Base-by-base conservation (phyloP, 1,140 invertebrate species). In the Carposina sasakii region DNA sequence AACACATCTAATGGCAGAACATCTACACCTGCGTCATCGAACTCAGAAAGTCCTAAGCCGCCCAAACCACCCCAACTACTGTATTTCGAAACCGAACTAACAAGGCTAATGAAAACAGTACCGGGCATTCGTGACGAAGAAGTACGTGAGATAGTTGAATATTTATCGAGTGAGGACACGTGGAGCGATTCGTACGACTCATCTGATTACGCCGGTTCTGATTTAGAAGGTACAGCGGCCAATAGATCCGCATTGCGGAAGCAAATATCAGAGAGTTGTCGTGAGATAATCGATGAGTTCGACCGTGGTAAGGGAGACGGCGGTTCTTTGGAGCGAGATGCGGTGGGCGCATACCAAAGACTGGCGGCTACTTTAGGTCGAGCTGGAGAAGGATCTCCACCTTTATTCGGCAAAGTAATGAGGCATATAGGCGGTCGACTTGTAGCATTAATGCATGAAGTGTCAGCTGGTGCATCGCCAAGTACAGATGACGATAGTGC, bases 101-200 rank as follows among this genome's bases (percentile, higher is more conserved):
- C 94, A 0, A 87, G 94, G 41, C 76, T 97, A 49, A 97, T 96
- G 95, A 96, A 96, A 85, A 96, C 93, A 0, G 94, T 96, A 2
- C 94, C 94, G 0, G 94, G 94, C 1, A 95, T 96, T 46, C 87
- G 93, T 34, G 94, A 96, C 55, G 93, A 95, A 52, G 94, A 96
- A 76, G 94, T 96, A 12, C 90, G 93, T 20, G 94, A 96, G 76
- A 95, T 97, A 9, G 94, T 96, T 0, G 95, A 96, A 76, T 96
- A 96, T 77, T 85, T 96, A 34, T 95, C 93, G 51, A 95, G 93
- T 41, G 95, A 96, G 66, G 95, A 97, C 58, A 95, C 94, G 2
- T 96, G 94, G 94, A 96, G 94, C 48, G 94, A 96, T 70, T 95
- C 94, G 0, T 96, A 95, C 61, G 94, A 96, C 67, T 95, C 93